Evolutionary conservation across 2,888 invertebrate species (phyloP).

Genomic region (Dermolepida albohirtum): DNA sequence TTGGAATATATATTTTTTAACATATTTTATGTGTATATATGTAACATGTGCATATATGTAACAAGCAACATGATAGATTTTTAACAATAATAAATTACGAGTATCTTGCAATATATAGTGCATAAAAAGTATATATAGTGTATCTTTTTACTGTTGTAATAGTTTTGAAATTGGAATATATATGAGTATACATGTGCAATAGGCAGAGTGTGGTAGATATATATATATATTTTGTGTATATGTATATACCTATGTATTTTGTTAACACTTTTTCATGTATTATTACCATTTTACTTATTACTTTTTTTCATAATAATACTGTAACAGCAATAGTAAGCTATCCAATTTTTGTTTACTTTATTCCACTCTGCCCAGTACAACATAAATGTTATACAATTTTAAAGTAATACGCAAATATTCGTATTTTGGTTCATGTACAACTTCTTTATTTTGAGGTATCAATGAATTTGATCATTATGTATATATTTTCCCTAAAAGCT

Average conservation of each 20-base stretch:
- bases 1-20: constrained; percentile 37
- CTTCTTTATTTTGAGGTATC: too few relatives aligned
- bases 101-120: too few relatives aligned
- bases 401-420: too few relatives aligned
- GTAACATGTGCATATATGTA: constrained; percentile 26
- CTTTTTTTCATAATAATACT: neutral
- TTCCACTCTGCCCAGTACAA: constrained; percentile 20
- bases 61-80: neutral
- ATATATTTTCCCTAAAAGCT: too few relatives aligned
- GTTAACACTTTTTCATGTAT: neutral
- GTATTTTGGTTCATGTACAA: too few relatives aligned
- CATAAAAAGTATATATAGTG: too few relatives aligned
- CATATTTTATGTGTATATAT: constrained; percentile 33
- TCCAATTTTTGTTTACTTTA: neutral
- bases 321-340: neutral
- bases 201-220: constrained; percentile 16
- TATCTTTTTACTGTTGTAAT: too few relatives aligned
- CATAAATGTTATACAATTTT: constrained; percentile 16
- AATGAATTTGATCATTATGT: too few relatives aligned
- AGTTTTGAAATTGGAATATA: neutral
- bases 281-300: constrained; percentile 3
- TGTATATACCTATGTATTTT: too few relatives aligned
- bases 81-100: too few relatives aligned
- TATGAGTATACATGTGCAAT: constrained; percentile 2
- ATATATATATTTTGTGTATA: neutral